These are phyloP conservation scores for Gymnothorax javanicus DNA, from an alignment of 2,797 vertebrate genomes.

Conservation along the genomic window DNA sequence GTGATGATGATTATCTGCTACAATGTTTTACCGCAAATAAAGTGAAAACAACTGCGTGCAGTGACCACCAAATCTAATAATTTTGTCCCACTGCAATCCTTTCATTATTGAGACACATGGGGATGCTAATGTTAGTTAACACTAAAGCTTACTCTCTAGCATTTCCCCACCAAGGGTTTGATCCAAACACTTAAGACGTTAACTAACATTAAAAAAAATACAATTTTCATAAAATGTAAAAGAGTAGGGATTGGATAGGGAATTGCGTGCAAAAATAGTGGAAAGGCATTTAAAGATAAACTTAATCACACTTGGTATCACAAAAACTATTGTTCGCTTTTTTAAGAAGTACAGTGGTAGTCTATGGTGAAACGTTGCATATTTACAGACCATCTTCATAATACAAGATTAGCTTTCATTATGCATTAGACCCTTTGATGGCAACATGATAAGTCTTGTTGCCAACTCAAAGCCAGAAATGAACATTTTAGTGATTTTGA, in stretches of 20 bases:
- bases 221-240: too few species aligned
- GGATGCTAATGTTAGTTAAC: background rate
- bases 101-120: background rate
- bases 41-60: constrained; percentile 68
- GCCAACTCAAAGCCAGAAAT: constrained; percentile 53
- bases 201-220: too few species aligned
- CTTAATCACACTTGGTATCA: background rate
- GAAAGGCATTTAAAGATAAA: background rate
- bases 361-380: background rate
- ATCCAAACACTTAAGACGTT: background rate
- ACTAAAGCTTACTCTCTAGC: background rate
- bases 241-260: background rate
- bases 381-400: background rate
- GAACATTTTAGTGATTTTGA: constrained; percentile 70
- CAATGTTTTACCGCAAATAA: constrained; percentile 23
- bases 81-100: constrained; percentile 56
- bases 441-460: background rate
- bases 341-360: background rate
- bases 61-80: constrained; percentile 66
- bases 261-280: background rate
- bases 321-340: background rate
- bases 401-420: too few species aligned
- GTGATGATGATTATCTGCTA: constrained; percentile 66
- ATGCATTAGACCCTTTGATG: constrained; percentile 5
- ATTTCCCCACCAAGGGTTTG: too few species aligned